Conservation (phyloP, 2,888 invertebrate species). For the Leucophenga maculata region DNA sequence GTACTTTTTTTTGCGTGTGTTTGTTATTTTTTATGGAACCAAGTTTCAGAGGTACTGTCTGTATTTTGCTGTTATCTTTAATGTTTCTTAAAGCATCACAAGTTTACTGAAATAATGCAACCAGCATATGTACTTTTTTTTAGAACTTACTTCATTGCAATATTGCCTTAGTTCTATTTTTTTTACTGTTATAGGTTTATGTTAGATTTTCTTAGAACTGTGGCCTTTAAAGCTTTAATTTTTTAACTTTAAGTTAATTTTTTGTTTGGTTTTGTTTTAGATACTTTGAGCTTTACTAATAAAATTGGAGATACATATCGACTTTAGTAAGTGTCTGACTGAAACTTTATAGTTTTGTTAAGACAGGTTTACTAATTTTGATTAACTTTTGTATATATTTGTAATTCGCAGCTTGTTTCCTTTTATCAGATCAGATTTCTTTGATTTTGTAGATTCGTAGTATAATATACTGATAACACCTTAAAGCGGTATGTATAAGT, state of each 20-base stretch:
- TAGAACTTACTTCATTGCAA: background rate
- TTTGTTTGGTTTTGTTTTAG: conserved; percentile 15
- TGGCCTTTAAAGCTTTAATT: conserved; percentile 15
- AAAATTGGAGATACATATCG: no score
- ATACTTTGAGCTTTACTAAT: background rate
- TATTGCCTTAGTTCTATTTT: background rate
- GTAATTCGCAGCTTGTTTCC: no score
- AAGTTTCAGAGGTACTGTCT: conserved; percentile 56
- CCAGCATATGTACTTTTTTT: no score
- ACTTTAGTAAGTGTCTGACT: no score
- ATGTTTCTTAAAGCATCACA: background rate
- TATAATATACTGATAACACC: no score
- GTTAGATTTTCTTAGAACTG: background rate
- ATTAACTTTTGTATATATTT: no score
- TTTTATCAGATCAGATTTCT: no score
- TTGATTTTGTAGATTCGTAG: no score
- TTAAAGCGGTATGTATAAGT: no score
- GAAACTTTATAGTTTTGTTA: no score
- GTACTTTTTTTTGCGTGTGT: conserved; percentile 46
- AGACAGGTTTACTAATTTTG: no score
- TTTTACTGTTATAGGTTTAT: background rate
- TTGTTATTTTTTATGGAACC: conserved; percentile 49
- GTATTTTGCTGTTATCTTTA: conserved; percentile 22
- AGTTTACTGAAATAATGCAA: background rate
- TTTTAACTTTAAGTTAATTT: conserved; percentile 31